Evolutionary conservation across 2,797 vertebrate genomes (phyloP).

Genomic region (Coregonus suidteri): DNA sequence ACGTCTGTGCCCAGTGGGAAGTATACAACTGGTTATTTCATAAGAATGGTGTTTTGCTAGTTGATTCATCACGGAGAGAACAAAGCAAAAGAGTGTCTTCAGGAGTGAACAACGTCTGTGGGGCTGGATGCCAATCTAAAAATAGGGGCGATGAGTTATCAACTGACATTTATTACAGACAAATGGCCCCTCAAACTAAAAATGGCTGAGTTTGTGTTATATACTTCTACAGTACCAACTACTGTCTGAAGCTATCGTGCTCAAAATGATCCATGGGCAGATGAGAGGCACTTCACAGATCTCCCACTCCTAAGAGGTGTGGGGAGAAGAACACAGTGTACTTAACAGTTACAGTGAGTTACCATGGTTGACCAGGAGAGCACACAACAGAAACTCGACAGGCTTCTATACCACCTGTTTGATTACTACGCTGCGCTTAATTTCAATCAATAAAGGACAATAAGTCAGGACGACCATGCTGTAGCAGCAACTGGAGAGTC

Average conservation of each 20-base stretch:
- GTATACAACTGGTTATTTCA: neutral
- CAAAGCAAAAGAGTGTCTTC: constrained; percentile 1
- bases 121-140: constrained; percentile 4
- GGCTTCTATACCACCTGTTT: too few relatives aligned
- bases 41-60: neutral
- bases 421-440: too few relatives aligned
- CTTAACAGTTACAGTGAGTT: too few relatives aligned
- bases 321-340: too few relatives aligned
- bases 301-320: too few relatives aligned
- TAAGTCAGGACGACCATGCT: too few relatives aligned
- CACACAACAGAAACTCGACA: too few relatives aligned
- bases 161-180: neutral
- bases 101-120: neutral
- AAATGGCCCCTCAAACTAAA: neutral
- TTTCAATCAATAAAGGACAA: too few relatives aligned
- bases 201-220: neutral
- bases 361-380: too few relatives aligned
- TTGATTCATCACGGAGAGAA: constrained; percentile 13
- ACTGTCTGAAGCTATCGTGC: neutral
- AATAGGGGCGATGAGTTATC: neutral
- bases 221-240: neutral
- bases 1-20: too few relatives aligned
- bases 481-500: too few relatives aligned
- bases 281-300: too few relatives aligned
- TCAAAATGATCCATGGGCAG: neutral